phyloP scores from a whole-genome alignment of 2,113 vertebrate species.

The Spea bombifrons region DNA sequence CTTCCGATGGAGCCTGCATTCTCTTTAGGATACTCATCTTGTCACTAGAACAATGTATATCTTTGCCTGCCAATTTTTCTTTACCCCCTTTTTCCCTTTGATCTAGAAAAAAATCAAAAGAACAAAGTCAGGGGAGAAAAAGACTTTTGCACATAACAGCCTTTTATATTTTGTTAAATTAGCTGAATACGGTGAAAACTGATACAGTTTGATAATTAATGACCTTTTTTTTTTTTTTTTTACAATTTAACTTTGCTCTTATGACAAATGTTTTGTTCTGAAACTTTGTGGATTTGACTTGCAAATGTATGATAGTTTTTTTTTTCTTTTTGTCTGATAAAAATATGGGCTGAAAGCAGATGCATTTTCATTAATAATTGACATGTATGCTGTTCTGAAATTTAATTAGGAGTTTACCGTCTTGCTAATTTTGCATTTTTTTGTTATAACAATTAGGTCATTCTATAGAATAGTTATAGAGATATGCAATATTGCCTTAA shows the following conservation, averaged over 20 bases:
- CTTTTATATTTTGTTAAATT: slow-evolving; percentile 57
- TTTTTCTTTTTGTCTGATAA: no score
- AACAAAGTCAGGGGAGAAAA: slow-evolving; percentile 79
- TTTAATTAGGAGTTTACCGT: slow-evolving; percentile 32
- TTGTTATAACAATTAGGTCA: slow-evolving; percentile 40
- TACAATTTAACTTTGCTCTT: slow-evolving; percentile 21
- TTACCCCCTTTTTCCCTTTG: slow-evolving; percentile 71
- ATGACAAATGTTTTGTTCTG: slow-evolving; percentile 41
- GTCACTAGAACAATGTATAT: slow-evolving; percentile 86
- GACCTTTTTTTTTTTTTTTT: slow-evolving; percentile 43
- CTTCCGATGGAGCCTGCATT: slow-evolving; percentile 82
- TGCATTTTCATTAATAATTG: slow-evolving; percentile 24
- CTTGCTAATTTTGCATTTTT: background rate
- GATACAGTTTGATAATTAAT: slow-evolving; percentile 53
- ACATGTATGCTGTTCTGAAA: slow-evolving; percentile 1
- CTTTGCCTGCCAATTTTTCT: slow-evolving; percentile 72
- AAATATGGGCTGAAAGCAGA: background rate
- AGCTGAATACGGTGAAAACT: slow-evolving; percentile 51
- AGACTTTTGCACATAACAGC: slow-evolving; percentile 67
- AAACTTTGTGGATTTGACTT: slow-evolving; percentile 11
- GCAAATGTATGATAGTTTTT: background rate
- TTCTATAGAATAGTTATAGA: slow-evolving; percentile 29
- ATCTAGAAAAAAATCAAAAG: slow-evolving; percentile 85
- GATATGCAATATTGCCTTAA: slow-evolving; percentile 6
- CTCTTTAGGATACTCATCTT: slow-evolving; percentile 76